Percentiles rank a stretch among this genome's conserved stretches.
These are phyloP conservation scores for Microtus montanus DNA, from an alignment of 2,113 vertebrate genomes.

Conservation along the genomic window DNA sequence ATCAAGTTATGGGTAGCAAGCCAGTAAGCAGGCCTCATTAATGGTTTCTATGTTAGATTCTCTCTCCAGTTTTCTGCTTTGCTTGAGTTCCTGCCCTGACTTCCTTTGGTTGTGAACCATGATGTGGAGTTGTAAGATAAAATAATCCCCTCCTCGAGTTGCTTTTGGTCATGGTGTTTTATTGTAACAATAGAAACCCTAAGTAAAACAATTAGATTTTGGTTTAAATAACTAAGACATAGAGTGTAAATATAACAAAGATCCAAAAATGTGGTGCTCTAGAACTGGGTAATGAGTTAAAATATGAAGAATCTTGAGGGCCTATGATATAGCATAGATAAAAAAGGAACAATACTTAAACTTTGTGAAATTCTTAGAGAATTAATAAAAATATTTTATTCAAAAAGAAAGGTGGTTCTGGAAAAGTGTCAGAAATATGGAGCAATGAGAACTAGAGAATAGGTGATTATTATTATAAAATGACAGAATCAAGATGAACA, in stretches of 20 bases:
- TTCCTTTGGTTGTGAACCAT: no score
- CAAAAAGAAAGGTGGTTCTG: not conserved
- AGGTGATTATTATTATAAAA: not conserved
- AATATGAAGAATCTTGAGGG: not conserved
- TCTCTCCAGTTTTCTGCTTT: not conserved
- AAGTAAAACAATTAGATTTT: not conserved
- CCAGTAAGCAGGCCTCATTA: not conserved
- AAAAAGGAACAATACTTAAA: not conserved
- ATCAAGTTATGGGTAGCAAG: not conserved
- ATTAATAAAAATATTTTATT: not conserved
- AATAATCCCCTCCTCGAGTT: not conserved
- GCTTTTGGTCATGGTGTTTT: not conserved
- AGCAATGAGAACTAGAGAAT: not conserved
- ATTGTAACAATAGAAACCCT: not conserved
- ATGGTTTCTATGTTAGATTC: not conserved
- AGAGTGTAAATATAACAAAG: no score
- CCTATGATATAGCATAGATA: no score
- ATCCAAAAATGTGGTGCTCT: not conserved
- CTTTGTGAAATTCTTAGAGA: not conserved
- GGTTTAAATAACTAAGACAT: not conserved
- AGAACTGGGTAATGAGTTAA: not conserved
- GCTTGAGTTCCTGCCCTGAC: not conserved
- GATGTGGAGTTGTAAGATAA: not conserved
- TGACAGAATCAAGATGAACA: not conserved
- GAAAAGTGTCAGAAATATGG: not conserved